Evolutionary conservation across 1,140 invertebrate genomes (phyloP).

Genomic region (Bombus huntii): DNA sequence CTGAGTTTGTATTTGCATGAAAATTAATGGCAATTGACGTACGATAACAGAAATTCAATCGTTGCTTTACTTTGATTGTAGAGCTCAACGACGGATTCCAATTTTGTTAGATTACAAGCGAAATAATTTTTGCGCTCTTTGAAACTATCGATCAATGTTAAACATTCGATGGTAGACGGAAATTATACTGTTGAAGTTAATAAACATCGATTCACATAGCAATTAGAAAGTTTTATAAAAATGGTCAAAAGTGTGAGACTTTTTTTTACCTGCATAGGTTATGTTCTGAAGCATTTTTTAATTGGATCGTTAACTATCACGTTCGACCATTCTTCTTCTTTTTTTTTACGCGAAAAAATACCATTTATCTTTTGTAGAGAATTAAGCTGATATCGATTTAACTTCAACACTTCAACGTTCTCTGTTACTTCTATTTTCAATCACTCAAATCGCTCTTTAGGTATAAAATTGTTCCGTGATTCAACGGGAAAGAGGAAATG

Average conservation of each 20-base stretch:
- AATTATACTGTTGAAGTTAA: no score
- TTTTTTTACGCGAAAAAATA: not conserved
- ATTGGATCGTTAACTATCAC: slow-evolving; percentile 1
- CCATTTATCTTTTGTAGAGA: not conserved
- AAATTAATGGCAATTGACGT: not conserved
- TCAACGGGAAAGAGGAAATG: no score
- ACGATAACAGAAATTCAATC: not conserved
- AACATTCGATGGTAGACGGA: no score
- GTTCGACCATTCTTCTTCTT: not conserved
- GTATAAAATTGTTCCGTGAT: no score
- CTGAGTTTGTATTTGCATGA: no score
- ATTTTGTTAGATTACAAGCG: no score
- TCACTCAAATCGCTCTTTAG: no score
- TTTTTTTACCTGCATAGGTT: not conserved
- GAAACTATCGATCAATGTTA: no score
- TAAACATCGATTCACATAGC: not conserved
- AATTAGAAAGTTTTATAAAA: not conserved
- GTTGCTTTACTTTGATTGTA: not conserved
- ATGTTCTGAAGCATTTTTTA: not conserved
- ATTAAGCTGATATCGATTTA: not conserved
- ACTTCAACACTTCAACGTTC: not conserved
- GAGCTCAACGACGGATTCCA: no score
- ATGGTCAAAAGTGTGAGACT: not conserved
- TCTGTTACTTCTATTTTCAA: not conserved
- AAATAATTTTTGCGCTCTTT: no score